These are phyloP conservation scores for Prosapia bicincta DNA, from an alignment of 2,888 invertebrate species.

Conservation along the genomic window DNA sequence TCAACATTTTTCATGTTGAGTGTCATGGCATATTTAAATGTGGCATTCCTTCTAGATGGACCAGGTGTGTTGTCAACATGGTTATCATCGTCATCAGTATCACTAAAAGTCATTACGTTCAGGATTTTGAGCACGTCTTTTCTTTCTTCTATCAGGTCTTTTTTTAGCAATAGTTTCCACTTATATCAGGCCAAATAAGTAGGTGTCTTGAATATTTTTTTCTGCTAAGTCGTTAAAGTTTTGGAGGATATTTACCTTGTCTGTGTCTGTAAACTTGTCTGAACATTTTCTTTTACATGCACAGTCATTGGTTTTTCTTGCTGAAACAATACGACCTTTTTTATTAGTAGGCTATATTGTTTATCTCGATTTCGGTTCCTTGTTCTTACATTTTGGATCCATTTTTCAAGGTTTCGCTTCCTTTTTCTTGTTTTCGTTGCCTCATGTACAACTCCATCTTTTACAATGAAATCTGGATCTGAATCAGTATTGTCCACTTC, in stretches of 20 bases:
- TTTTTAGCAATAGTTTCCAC: neutral
- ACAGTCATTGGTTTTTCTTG: neutral
- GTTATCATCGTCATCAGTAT: neutral
- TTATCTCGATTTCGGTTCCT: neutral
- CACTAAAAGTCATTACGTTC: neutral
- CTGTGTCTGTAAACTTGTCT: neutral
- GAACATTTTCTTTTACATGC: neutral
- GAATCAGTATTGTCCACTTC: neutral
- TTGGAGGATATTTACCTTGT: neutral
- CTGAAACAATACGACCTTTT: neutral
- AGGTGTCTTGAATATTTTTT: conserved; percentile 16
- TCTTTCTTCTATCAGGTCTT: neutral
- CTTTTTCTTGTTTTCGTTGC: neutral
- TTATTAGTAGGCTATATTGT: neutral
- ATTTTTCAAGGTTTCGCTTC: neutral
- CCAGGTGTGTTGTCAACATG: neutral
- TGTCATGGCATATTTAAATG: neutral
- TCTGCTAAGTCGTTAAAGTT: neutral
- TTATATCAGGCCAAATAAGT: conserved; percentile 3
- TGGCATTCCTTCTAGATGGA: neutral
- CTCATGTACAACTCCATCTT: neutral
- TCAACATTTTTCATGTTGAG: neutral
- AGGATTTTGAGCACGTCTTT: neutral
- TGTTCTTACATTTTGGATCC: neutral
- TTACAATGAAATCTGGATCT: neutral